Evolutionary conservation across 2,888 invertebrate species (phyloP), one percentile per base, ranked within the genome.

Genomic region (Drosophila kanekoi): DNA sequence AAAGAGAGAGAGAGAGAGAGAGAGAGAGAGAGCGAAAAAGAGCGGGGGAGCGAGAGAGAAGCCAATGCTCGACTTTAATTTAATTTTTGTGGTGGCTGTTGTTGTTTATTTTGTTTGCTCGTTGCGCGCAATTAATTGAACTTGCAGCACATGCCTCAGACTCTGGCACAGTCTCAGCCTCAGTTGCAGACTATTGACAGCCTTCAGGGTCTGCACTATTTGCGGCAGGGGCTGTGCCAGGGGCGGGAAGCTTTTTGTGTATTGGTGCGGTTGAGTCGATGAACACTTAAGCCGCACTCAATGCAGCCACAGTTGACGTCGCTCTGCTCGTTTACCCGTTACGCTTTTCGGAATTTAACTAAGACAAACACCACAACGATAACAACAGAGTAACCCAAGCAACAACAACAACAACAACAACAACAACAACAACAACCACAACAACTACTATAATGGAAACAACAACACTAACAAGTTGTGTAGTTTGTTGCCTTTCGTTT

Each of bases 61-160:
- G 71, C 64, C 62, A 64, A 49, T 77, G 85, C 75, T 86, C 81
- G 67, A 90, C 89, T 90, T 90, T 90, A 90, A 90, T 90, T 90
- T 90, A 90, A 90, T 90, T 90, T 90, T 82, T 89, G 90, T 71
- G 91, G 89, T 87, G 86, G 81, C 72, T 75, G 75, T 68, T 81
- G 81, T 80, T 83, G 82, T 75, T 83, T 77, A 75, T 75, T 71
- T 77, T 79, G 77, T 71, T 70, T 85, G 85, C 74, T 83, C 81
- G 88, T 79, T 85, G 87, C 87, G 80, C 87, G 90, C 89, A 90
- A 90, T 90, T 90, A 90, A 90, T 90, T 90, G 90, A 90, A 90
- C 90, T 90, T 88, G 87, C 84, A 78, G 85, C 82, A 81, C 77
- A 77, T 63, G 78, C 74, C 79, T 61, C 57, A 54, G 62, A 23